phyloP scores from a whole-genome alignment of 2,113 vertebrate species.

The Strix aluco region DNA sequence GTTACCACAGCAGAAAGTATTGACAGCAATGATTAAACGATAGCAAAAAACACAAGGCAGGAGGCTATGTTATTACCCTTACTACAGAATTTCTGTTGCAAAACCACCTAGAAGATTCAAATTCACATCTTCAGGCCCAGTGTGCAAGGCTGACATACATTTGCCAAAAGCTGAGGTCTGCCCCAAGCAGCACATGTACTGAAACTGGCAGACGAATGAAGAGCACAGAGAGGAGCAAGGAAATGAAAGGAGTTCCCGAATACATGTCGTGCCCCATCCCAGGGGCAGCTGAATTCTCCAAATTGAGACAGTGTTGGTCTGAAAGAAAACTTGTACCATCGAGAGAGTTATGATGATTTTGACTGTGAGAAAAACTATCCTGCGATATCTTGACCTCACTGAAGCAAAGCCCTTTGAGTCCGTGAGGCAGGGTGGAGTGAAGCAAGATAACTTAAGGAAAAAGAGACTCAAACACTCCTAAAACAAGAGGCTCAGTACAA shows the following conservation, averaged over 20 bases:
- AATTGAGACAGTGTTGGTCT: neutral
- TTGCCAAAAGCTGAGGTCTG: neutral
- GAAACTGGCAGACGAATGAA: neutral
- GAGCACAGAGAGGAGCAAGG: neutral
- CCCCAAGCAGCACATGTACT: neutral
- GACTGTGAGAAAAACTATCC: slow-evolving; percentile 25
- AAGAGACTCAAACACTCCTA: slow-evolving; percentile 30
- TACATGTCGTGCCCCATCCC: rapidly evolving
- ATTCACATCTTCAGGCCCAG: neutral
- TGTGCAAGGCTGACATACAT: neutral
- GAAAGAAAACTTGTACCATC: neutral
- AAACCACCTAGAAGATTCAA: neutral
- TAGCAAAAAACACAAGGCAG: neutral
- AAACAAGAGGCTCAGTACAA: slow-evolving; percentile 43
- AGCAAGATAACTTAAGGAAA: slow-evolving; percentile 45
- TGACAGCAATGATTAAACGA: neutral
- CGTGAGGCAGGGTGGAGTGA: slow-evolving; percentile 20
- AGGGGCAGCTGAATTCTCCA: neutral
- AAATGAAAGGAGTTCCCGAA: neutral
- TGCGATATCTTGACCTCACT: neutral
- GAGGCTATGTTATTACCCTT: neutral
- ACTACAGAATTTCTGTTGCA: neutral
- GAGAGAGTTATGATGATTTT: neutral
- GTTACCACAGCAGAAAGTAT: neutral
- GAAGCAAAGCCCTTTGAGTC: slow-evolving; percentile 28